Conservation (phyloP, 2,888 invertebrate species). For the Cordilura impudica region DNA sequence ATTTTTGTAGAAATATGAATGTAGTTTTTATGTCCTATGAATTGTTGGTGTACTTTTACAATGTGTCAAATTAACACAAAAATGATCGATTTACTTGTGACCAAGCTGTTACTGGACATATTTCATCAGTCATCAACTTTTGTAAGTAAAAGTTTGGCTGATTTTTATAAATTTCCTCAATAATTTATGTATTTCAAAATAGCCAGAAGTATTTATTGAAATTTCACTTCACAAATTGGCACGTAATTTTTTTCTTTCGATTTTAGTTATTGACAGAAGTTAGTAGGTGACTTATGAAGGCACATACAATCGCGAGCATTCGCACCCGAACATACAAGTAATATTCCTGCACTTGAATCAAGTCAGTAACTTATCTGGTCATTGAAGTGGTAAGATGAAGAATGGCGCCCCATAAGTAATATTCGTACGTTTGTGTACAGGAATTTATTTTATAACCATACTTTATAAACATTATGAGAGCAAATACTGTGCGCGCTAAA, state of each 20-base stretch:
- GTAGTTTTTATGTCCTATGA: too few relatives aligned
- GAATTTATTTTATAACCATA: slow-evolving; percentile 52
- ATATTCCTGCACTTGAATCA: slow-evolving; percentile 47
- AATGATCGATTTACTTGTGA: slow-evolving; percentile 12
- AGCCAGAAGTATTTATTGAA: slow-evolving; percentile 56
- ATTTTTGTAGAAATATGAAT: too few relatives aligned
- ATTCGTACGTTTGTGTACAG: slow-evolving; percentile 6
- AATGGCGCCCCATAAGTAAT: slow-evolving; percentile 56
- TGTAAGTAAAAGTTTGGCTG: slow-evolving; percentile 42
- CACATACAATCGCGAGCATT: not conserved
- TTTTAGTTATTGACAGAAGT: slow-evolving; percentile 32
- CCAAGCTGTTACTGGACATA: not conserved
- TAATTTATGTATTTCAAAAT: slow-evolving; percentile 51
- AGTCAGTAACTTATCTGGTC: slow-evolving; percentile 55
- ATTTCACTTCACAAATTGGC: slow-evolving; percentile 59
- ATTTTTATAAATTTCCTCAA: not conserved
- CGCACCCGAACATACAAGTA: not conserved
- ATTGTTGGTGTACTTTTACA: not conserved
- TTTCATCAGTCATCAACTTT: not conserved
- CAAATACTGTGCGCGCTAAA: not conserved
- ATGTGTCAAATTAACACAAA: slow-evolving; percentile 33
- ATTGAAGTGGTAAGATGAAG: slow-evolving; percentile 58
- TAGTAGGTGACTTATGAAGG: slow-evolving; percentile 12
- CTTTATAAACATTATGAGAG: slow-evolving; percentile 43
- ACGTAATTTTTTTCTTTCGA: slow-evolving; percentile 25